phyloP scores from a whole-genome alignment of 2,797 vertebrate genomes.

The Takifugu rubripes region DNA sequence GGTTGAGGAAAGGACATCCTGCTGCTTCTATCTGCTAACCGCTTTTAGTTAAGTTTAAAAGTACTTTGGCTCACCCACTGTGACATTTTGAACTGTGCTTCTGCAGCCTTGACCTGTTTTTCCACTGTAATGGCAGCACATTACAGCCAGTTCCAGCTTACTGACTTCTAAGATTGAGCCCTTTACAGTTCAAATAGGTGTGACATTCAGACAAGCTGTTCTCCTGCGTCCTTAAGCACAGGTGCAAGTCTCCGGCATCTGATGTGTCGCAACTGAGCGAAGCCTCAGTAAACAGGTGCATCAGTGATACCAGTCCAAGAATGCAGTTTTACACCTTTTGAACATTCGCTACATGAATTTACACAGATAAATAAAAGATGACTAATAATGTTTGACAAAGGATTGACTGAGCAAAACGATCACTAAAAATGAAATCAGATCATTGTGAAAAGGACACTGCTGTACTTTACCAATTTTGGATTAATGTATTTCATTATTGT shows the following conservation, averaged over 20 bases:
- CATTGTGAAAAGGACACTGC: no score
- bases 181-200: slow-evolving; percentile 71
- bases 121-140: slow-evolving; percentile 65
- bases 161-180: slow-evolving; percentile 73
- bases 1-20: slow-evolving; percentile 43
- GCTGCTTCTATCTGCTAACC: slow-evolving; percentile 24
- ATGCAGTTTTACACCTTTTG: neutral
- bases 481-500: no score
- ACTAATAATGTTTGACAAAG: no score
- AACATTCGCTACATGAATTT: no score
- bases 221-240: slow-evolving; percentile 68
- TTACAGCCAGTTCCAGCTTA: slow-evolving; percentile 75
- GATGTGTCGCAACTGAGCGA: slow-evolving; percentile 39
- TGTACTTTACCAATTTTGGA: no score
- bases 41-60: slow-evolving; percentile 37
- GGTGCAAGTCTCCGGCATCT: slow-evolving; percentile 51
- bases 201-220: slow-evolving; percentile 68
- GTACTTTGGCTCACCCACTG: slow-evolving; percentile 28
- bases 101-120: slow-evolving; percentile 60
- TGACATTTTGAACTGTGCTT: slow-evolving; percentile 58
- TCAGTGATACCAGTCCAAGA: slow-evolving; percentile 23
- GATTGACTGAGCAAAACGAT: no score
- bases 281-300: slow-evolving; percentile 37
- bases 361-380: no score
- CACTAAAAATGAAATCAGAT: no score